These are phyloP conservation scores for Zelleria hepariella DNA, from an alignment of 2,888 invertebrate species.

Conservation along the genomic window DNA sequence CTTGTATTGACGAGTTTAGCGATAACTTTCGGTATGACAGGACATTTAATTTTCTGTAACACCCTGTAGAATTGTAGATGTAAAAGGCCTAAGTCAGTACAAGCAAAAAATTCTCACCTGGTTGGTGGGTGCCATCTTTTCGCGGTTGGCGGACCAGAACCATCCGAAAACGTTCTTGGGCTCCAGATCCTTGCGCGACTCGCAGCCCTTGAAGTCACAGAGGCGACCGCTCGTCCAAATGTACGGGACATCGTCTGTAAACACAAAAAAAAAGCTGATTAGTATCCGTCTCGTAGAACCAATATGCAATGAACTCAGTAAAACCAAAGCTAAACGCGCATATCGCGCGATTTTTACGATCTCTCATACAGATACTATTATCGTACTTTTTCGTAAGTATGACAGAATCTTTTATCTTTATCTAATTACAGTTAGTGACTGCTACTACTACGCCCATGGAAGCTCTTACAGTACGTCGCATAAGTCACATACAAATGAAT, in stretches of 20 bases:
- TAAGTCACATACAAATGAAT: too few relatives aligned
- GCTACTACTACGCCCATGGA: too few relatives aligned
- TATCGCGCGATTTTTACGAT: too few relatives aligned
- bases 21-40: too few relatives aligned
- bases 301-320: neutral
- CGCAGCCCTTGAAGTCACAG: constrained; percentile 95
- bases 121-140: constrained; percentile 88
- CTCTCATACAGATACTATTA: too few relatives aligned
- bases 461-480: too few relatives aligned
- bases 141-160: constrained; percentile 94
- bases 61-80: neutral
- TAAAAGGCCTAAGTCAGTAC: neutral
- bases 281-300: neutral
- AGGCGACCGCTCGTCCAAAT: constrained; percentile 95
- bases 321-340: too few relatives aligned
- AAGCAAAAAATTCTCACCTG: constrained; percentile 44
- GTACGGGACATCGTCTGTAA: constrained; percentile 86
- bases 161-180: constrained; percentile 89
- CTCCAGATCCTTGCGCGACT: constrained; percentile 86
- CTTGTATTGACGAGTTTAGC: too few relatives aligned
- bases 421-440: too few relatives aligned
- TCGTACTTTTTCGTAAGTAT: too few relatives aligned
- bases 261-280: neutral
- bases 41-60: too few relatives aligned
- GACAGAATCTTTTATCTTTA: too few relatives aligned